phyloP scores from a whole-genome alignment of 2,113 vertebrate species.

The Syngnathus floridae region DNA sequence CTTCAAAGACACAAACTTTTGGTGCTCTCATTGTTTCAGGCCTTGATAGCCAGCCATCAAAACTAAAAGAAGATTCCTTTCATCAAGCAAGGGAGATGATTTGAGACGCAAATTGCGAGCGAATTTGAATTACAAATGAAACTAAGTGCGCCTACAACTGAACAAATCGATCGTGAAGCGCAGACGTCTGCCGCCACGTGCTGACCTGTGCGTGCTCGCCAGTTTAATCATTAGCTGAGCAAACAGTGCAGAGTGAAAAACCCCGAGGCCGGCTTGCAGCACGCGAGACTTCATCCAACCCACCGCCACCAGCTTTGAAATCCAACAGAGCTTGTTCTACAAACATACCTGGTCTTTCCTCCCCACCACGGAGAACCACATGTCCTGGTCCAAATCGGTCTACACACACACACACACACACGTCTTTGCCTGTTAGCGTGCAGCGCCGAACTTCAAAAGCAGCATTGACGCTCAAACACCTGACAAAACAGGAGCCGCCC shows the following conservation, averaged over 20 bases:
- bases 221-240: conserved; percentile 49
- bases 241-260: conserved; percentile 25
- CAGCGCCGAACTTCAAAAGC: conserved; percentile 25
- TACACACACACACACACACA: conserved; percentile 9
- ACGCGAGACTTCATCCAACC: neutral
- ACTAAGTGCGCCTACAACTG: neutral
- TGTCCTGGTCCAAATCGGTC: conserved; percentile 51
- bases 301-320: neutral
- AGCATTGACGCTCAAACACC: neutral
- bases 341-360: conserved; percentile 67
- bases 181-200: conserved; percentile 35
- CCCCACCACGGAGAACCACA: conserved; percentile 98
- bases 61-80: neutral
- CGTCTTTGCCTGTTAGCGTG: conserved; percentile 38
- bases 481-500: neutral
- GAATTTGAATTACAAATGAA: neutral
- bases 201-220: conserved; percentile 15
- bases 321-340: neutral
- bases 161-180: neutral
- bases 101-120: neutral
- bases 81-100: neutral
- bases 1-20: neutral
- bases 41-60: no score
- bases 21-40: neutral
- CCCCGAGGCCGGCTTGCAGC: no score